Evolutionary conservation across 92 coral and sea anemone species (phyloP).

Genomic region (Chrysogorgia sp.): DNA sequence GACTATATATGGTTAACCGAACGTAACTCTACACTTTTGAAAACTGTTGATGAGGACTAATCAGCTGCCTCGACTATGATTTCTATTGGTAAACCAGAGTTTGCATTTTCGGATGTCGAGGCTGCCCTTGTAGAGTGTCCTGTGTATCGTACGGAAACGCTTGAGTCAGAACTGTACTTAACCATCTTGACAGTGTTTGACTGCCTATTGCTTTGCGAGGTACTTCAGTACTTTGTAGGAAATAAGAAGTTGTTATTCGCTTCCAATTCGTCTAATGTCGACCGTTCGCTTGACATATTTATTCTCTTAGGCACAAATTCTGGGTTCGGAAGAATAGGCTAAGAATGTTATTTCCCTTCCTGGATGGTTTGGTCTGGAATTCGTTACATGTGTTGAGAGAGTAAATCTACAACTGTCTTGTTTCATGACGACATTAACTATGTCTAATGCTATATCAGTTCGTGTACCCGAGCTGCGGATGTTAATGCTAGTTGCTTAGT

Average conservation of each 20-base stretch:
- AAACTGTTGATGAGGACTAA: constrained; percentile 27
- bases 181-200: not conserved
- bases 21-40: not conserved
- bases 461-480: constrained; percentile 53
- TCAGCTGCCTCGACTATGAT: constrained; percentile 34
- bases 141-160: constrained; percentile 22
- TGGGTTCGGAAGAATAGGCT: constrained; percentile 30
- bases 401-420: constrained; percentile 28
- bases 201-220: constrained; percentile 43
- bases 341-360: constrained; percentile 11
- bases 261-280: too few species aligned
- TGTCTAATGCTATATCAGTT: too few species aligned
- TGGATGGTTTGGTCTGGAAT: too few species aligned
- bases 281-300: constrained; percentile 35
- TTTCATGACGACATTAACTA: too few species aligned
- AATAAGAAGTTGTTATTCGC: constrained; percentile 22
- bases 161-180: constrained; percentile 28
- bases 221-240: constrained; percentile 21
- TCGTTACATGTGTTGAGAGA: too few species aligned
- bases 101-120: constrained; percentile 39
- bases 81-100: constrained; percentile 39
- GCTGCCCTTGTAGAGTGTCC: constrained; percentile 50
- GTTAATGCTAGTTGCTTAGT: constrained; percentile 48
- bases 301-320: constrained; percentile 26
- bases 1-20: not conserved